Evolutionary conservation across 2,113 vertebrate genomes (phyloP).

Genomic region (Ellobius talpinus): DNA sequence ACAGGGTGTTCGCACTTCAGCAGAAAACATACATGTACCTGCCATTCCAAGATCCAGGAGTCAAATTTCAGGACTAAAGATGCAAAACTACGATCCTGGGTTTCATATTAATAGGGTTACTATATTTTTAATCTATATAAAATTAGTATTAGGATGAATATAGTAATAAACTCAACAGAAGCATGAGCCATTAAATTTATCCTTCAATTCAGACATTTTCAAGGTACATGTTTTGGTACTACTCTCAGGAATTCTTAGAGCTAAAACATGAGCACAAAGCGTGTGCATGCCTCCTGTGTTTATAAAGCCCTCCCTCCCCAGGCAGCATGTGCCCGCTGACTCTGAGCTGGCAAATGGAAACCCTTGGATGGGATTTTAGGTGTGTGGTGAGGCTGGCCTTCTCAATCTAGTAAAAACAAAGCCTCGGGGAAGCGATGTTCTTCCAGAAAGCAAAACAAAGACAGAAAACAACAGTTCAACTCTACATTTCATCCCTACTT

Average conservation of each 20-base stretch:
- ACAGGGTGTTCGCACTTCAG: not conserved
- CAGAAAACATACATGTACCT: not conserved
- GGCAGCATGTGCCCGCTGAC: not conserved
- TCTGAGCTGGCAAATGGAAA: not conserved
- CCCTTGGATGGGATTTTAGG: not conserved
- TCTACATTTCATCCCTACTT: not conserved
- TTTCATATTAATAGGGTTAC: not conserved
- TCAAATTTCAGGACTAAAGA: conserved; percentile 41
- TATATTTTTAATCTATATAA: conserved; percentile 15
- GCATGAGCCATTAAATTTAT: not conserved
- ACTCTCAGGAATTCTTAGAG: not conserved
- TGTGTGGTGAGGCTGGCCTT: not conserved
- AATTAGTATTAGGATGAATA: not conserved
- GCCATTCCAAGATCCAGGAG: not conserved
- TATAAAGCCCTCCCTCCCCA: not conserved
- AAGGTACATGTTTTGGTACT: not conserved
- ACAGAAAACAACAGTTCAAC: not conserved
- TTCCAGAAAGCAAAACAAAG: not conserved
- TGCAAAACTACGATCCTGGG: not conserved
- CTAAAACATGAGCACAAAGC: not conserved
- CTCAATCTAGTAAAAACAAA: conserved; percentile 18
- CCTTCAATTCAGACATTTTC: conserved; percentile 15
- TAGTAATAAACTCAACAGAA: conserved; percentile 24
- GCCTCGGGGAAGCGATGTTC: not conserved
- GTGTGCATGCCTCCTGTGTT: not conserved